Evolutionary conservation across 1,140 invertebrate genomes (phyloP).

Genomic region (Cotesia glomerata): DNA sequence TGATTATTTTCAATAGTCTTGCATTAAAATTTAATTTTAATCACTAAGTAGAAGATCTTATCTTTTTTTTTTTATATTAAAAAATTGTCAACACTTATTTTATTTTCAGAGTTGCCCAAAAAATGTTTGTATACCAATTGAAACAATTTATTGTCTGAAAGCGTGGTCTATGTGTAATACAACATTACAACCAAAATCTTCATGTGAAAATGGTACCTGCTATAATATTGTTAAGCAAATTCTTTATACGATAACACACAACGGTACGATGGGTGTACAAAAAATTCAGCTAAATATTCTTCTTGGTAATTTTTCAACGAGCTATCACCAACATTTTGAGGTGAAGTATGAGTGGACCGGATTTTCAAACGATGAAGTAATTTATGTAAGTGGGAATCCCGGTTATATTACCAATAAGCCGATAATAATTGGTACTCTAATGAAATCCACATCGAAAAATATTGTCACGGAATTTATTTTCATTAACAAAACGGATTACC

Average conservation of each 20-base stretch:
- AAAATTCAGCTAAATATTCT: constrained; percentile 57
- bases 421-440: constrained; percentile 64
- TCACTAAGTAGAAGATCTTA: too few relatives aligned
- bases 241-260: constrained; percentile 65
- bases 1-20: background rate
- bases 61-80: too few relatives aligned
- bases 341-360: constrained; percentile 63
- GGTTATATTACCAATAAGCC: constrained; percentile 71
- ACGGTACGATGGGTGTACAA: constrained; percentile 66
- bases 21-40: too few relatives aligned
- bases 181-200: constrained; percentile 30
- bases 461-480: constrained; percentile 39
- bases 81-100: constrained; percentile 5
- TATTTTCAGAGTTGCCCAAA: constrained; percentile 61
- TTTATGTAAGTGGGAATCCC: constrained; percentile 71
- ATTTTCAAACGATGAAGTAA: constrained; percentile 44
- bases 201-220: constrained; percentile 46
- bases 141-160: constrained; percentile 54
- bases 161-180: constrained; percentile 47
- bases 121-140: constrained; percentile 60
- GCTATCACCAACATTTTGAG: constrained; percentile 63
- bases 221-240: constrained; percentile 62
- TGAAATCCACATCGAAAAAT: constrained; percentile 41
- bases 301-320: constrained; percentile 54
- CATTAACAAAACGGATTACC: constrained; percentile 51